Evolutionary conservation across 2,888 invertebrate genomes (phyloP), one percentile per base, ranked within the genome.

Genomic region (Diarsia mendica): DNA sequence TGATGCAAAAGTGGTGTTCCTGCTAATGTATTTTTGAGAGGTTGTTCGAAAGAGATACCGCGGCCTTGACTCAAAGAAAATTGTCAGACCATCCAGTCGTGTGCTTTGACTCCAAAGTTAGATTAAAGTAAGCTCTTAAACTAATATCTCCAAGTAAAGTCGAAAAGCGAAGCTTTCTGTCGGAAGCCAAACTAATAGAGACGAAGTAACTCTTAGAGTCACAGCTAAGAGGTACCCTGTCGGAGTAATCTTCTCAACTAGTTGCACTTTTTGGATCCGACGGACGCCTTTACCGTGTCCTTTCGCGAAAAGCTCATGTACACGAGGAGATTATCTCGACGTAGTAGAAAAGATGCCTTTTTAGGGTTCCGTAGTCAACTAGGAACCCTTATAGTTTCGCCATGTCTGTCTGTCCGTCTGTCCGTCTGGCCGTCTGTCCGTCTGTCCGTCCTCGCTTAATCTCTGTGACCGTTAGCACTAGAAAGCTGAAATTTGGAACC

Each of bases 181-280:
- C n/a, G 39, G 11, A 53, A 68, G 60, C 15, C 33, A 11, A 3
- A 44, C 11, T 13, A 33, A 77, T 71, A 39, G 46, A 55, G 60
- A 60, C 33, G 18, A n/a, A 63, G 53, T 55, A 65, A 20, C 51
- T 55, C 51, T 51, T 46, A 77, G 66, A 49, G 20, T 67, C 13
- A 20, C 49, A 23, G 33, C 23, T 67, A 48, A 80, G n/a, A n/a
- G n/a, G 44, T 58, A 49, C 53, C 67, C 33, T 80, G 33, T n/a
- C 28, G 48, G 33, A 67, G 28, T 70, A 75, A 67, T 76, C 67
- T 76, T 28, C n/a, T 33, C 51, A 58, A 39, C 60, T 66, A 66
- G 71, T 55, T 72, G 71, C 67, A 63, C n/a, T 81, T 81, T 80
- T 68, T 51, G 18, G n/a, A 46, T 55, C 55, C 28, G 46, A 28